Conservation (phyloP, 2,888 invertebrate species). For the Gisinianus flammeolus region DNA sequence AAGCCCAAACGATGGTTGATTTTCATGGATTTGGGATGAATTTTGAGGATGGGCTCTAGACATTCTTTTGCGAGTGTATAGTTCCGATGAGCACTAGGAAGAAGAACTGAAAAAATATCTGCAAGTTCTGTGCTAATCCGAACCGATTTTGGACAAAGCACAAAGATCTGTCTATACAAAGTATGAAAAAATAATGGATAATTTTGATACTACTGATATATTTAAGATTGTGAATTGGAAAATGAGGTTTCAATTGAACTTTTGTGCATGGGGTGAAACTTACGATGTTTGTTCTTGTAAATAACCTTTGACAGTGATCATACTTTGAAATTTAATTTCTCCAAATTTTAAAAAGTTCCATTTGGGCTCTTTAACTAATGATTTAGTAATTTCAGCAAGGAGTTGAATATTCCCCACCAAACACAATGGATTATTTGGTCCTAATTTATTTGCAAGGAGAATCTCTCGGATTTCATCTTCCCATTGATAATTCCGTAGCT, state of each 20-base stretch:
- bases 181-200: background rate
- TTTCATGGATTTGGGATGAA: background rate
- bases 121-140: background rate
- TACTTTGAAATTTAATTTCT: slow-evolving; percentile 21
- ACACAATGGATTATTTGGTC: background rate
- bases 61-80: slow-evolving; percentile 6
- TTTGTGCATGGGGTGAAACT: slow-evolving; percentile 2
- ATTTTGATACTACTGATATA: background rate
- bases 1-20: background rate
- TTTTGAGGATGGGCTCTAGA: background rate
- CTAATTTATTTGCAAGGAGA: slow-evolving; percentile 14
- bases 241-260: background rate
- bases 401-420: slow-evolving; percentile 14
- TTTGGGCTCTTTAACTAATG: background rate
- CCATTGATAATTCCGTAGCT: slow-evolving; percentile 7
- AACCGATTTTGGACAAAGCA: slow-evolving; percentile 14
- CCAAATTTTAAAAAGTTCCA: slow-evolving; percentile 27
- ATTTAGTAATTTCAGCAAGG: slow-evolving; percentile 23
- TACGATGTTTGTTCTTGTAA: slow-evolving; percentile 24
- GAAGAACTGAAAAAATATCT: slow-evolving; percentile 7
- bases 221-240: background rate
- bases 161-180: background rate
- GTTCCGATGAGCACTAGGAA: slow-evolving; percentile 5
- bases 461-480: slow-evolving; percentile 20
- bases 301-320: slow-evolving; percentile 22